A percentile compares a stretch with the other conserved stretches of the same genome.
Evolutionary conservation across 2,113 vertebrate species (phyloP).

Genomic region (Phrynosoma blainvillii): DNA sequence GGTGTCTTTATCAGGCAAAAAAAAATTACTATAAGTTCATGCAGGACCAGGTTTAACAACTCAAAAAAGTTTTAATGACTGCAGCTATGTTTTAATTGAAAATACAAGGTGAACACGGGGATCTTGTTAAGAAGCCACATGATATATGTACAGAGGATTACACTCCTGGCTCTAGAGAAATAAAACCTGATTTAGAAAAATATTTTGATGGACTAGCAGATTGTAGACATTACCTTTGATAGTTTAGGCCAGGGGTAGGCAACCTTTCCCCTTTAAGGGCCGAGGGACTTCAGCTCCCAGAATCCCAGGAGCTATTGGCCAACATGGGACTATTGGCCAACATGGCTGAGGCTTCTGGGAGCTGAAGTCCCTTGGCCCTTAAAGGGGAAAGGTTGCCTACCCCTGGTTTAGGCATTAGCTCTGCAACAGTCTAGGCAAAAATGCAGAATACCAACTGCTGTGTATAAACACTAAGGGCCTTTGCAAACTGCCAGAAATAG

Average conservation of each 20-base stretch:
- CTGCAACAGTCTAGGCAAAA: neutral
- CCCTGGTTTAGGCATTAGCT: neutral
- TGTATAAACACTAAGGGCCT: neutral
- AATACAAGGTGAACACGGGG: no score
- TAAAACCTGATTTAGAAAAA: neutral
- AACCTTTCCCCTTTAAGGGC: no score
- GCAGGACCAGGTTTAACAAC: neutral
- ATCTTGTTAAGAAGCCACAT: neutral
- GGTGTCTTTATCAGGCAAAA: neutral
- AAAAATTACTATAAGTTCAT: neutral
- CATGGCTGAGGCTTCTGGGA: no score
- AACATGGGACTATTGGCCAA: no score
- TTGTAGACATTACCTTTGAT: neutral
- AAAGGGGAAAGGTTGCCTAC: no score
- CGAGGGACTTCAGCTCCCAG: no score
- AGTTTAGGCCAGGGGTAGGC: no score
- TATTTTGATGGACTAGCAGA: neutral
- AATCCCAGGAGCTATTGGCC: no score
- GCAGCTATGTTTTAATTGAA: neutral
- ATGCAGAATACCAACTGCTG: neutral
- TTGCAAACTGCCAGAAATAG: no score
- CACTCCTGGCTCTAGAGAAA: no score
- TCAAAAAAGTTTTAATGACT: neutral
- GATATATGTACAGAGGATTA: neutral
- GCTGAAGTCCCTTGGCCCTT: no score